phyloP scores from a whole-genome alignment of 2,797 vertebrate genomes.

The Myotis daubentonii region DNA sequence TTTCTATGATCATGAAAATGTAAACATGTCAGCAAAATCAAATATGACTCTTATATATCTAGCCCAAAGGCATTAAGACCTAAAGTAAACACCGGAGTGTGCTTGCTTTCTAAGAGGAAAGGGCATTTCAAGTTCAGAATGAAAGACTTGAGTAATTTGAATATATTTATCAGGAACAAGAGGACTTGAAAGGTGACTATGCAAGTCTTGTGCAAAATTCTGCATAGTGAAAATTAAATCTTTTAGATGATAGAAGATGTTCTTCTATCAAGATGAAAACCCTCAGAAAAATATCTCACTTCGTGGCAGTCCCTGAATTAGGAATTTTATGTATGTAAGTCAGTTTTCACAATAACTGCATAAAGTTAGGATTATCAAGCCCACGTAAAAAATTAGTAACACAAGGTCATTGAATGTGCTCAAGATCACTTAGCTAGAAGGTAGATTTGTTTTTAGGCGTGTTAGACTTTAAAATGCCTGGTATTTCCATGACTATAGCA shows the following conservation, averaged over 20 bases:
- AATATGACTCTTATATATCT: slow-evolving; percentile 41
- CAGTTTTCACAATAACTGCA: background rate
- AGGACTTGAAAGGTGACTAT: background rate
- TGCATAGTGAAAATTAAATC: slow-evolving; percentile 28
- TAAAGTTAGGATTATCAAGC: background rate
- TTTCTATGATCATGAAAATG: slow-evolving; percentile 45
- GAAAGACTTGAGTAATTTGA: slow-evolving; percentile 37
- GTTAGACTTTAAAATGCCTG: background rate
- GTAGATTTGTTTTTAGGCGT: background rate
- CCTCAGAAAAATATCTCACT: slow-evolving; percentile 16
- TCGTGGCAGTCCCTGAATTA: background rate
- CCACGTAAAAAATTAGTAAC: background rate
- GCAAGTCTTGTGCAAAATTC: background rate
- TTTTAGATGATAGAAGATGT: slow-evolving; percentile 25
- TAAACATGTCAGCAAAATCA: slow-evolving; percentile 68
- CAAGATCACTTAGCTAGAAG: background rate
- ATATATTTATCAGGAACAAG: slow-evolving; percentile 24
- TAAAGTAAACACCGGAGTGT: slow-evolving; percentile 3
- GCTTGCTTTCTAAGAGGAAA: slow-evolving; percentile 44
- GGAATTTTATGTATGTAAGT: background rate
- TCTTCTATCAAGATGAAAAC: background rate
- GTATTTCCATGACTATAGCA: background rate
- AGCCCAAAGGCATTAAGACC: slow-evolving; percentile 43
- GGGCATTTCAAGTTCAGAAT: slow-evolving; percentile 42
- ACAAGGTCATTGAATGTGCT: background rate